Base-by-base conservation (phyloP, 2,113 vertebrate genomes). In the Nicator chloris region DNA sequence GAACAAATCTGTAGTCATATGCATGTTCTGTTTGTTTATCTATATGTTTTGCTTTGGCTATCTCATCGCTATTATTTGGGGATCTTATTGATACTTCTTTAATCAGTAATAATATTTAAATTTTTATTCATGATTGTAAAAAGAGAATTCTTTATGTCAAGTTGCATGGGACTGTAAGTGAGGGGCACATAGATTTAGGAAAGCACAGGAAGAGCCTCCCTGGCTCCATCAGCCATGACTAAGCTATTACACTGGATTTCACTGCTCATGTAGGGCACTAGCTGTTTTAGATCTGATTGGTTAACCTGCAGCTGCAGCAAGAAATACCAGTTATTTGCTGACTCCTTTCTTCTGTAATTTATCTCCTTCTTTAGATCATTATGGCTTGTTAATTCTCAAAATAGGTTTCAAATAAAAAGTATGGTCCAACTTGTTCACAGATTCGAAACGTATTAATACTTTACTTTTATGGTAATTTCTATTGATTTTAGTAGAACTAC, bases 401-500 rank as follows among this genome's bases (percentile, higher is more conserved):
- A 45, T 59, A 69, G 7, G 30, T 86, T 90, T 92, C 21, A 88
- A 92, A 57, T 57, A 42, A 69, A 89, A 94, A 65, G 14, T 37
- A n/a, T 61, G 13, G 15, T 54, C 23, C 30, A 50, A 54, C 51
- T 85, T 76, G 66, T 72, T 82, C 88, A 59, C 27, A 76, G 39
- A n/a, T 65, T 78, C 77, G 82, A 60, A 88, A 81, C 16, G 26
- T 16, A 82, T 56, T 73, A 90, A 59, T 92, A 87, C 64, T 94
- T 91, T 92, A 85, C 21, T 89, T 92, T 76, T 42, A 85, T 54
- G 45, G 21, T 33, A 77, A 77, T 89, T 91, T 86, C 82, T 82
- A 73, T 92, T 76, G 90, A 96, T 92, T 95, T 91, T 86, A 86
- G 16, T 66, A 57, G 19, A 80, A 73, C 35, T 86, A 59, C 39